Base-by-base conservation (phyloP, 1,140 invertebrate species). In the Rhynchophorus ferrugineus region DNA sequence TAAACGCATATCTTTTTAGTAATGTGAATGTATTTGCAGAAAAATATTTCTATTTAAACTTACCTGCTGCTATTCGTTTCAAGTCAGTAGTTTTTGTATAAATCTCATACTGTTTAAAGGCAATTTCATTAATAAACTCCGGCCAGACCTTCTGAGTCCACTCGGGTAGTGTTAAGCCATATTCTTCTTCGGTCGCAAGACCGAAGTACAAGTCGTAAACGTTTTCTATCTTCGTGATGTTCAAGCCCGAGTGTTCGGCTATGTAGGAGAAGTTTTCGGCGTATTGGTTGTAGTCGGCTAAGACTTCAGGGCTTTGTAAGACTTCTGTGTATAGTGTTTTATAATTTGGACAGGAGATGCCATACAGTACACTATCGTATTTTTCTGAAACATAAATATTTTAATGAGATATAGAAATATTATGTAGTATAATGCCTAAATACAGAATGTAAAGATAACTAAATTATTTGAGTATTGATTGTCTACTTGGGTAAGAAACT, bases 141-240 rank as follows among this genome's bases (percentile, higher is more conserved):
- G 80, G 80, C 57, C 76, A 84, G 51, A 79, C 79, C 8, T 72
- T 44, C 11, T 72, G 62, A 0, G 76, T 78, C 82, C 82, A 84
- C 8, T 73, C 60, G 0, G 81, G 81, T 34, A 83, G 54, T 38
- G 67, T 61, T 1, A 81, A 65, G 19, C 77, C 78, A 66, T 75
- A 80, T 54, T 73, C 70, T 61, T 71, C 67, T 51, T 60, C 58
- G 6, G 58, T 60, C 6, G 58, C 57, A n/a, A 60, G 34, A n/a
- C 58, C 58, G 18, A 60, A 60, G 34, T 57, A 60, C 38, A 60
- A 9, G 37, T 57, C 37, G 21, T 60, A 60, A 11, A 57, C 37
- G 9, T 54, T 17, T 34, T 51, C 7, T 34, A 48, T 52, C 19
- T 14, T 19, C 3, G 54, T 60, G 16, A 57, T 49, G 20, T 60